These are phyloP conservation scores for Cyprinella venusta DNA, from an alignment of 2,797 vertebrate genomes.

Conservation along the genomic window DNA sequence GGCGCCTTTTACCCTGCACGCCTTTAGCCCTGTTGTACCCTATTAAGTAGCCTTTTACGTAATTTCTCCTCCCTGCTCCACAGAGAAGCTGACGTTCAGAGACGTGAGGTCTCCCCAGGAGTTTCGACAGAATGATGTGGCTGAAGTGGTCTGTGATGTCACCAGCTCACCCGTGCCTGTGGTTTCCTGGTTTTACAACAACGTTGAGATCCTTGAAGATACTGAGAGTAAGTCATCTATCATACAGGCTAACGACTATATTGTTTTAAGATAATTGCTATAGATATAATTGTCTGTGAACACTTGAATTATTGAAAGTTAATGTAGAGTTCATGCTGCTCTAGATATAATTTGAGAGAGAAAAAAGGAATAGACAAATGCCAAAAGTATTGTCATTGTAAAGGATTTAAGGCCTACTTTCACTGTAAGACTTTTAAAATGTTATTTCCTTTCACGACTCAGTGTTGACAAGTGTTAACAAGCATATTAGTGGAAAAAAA, in stretches of 20 bases:
- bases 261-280: not conserved
- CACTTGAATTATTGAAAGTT: not conserved
- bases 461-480: slow-evolving; percentile 29
- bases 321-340: not conserved
- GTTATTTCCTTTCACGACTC: not conserved
- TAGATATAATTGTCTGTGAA: not conserved
- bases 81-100: slow-evolving; percentile 94
- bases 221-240: slow-evolving; percentile 86
- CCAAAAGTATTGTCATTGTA: not conserved
- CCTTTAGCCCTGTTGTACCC: no score
- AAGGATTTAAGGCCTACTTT: not conserved
- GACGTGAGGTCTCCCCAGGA: slow-evolving; percentile 92
- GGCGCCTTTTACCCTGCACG: no score
- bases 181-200: slow-evolving; percentile 95
- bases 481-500: not conserved
- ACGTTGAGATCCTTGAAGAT: slow-evolving; percentile 87
- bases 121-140: slow-evolving; percentile 91
- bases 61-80: slow-evolving; percentile 40
- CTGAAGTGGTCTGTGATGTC: slow-evolving; percentile 92
- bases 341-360: not conserved
- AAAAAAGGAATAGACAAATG: not conserved
- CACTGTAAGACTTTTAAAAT: not conserved
- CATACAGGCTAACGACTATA: not conserved
- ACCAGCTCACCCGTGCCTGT: slow-evolving; percentile 92
- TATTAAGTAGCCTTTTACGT: not conserved